These are phyloP conservation scores for Chrysolina oricalcia DNA, from an alignment of 2,888 invertebrate genomes.

Conservation along the genomic window DNA sequence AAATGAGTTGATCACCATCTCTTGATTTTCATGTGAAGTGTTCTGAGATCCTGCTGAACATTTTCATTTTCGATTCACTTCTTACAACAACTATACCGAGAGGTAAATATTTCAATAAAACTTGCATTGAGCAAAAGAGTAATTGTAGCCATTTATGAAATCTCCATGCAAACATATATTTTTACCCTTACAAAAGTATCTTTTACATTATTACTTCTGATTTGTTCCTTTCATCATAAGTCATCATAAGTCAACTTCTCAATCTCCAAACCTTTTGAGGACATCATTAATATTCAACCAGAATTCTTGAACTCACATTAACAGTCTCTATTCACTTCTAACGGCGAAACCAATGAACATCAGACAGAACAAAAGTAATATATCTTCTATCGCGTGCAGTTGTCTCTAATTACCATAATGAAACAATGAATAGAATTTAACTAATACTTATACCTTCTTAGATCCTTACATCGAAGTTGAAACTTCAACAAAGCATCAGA, in stretches of 20 bases:
- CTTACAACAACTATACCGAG: no score
- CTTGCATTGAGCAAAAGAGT: no score
- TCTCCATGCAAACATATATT: no score
- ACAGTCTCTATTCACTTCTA: slow-evolving; percentile 26
- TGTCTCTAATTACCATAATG: slow-evolving; percentile 44
- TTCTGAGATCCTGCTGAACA: no score
- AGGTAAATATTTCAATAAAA: no score
- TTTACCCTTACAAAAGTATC: no score
- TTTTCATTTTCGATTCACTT: no score
- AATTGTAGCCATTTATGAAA: no score
- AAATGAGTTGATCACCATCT: no score
- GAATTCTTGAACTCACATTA: background rate
- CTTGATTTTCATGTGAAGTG: no score
- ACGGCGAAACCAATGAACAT: slow-evolving; percentile 42
- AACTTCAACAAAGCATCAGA: slow-evolving; percentile 39
- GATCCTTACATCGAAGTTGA: slow-evolving; percentile 16
- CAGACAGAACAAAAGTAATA: slow-evolving; percentile 18
- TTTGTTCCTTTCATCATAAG: no score
- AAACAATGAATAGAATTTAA: slow-evolving; percentile 34
- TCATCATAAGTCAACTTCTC: background rate
- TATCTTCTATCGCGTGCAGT: slow-evolving; percentile 25
- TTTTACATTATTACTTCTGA: no score
- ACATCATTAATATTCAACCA: background rate
- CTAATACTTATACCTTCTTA: slow-evolving; percentile 16
- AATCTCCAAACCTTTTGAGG: background rate